Conservation (phyloP, 2,888 invertebrate species). For the Amiota mariae region DNA sequence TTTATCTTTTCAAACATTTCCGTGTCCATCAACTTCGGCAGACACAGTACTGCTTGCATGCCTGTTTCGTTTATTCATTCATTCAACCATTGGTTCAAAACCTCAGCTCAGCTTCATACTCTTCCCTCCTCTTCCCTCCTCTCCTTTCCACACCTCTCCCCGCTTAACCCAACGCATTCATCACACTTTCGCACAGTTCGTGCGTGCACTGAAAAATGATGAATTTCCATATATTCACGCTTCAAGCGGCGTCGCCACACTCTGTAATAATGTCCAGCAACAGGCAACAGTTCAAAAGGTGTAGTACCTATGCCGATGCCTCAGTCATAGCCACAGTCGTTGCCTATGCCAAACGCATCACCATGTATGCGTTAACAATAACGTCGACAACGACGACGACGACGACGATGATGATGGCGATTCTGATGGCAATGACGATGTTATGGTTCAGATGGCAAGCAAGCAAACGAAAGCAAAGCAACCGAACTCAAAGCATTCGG, state of each 20-base stretch:
- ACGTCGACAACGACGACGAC: neutral
- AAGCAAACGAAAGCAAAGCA: conserved; percentile 1
- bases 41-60: too few species aligned
- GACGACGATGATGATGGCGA: conserved; percentile 32
- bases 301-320: conserved; percentile 31
- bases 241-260: conserved; percentile 38
- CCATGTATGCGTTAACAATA: too few species aligned
- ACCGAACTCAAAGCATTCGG: neutral
- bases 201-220: conserved; percentile 56
- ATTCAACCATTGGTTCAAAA: too few species aligned
- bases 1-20: too few species aligned
- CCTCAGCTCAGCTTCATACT: too few species aligned
- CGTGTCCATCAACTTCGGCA: too few species aligned
- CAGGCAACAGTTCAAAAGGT: conserved; percentile 58
- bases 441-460: conserved; percentile 50
- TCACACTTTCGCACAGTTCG: neutral
- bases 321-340: neutral
- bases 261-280: conserved; percentile 35
- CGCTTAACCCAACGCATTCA: too few species aligned
- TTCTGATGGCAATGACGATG: conserved; percentile 45
- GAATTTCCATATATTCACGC: conserved; percentile 68
- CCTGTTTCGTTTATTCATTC: too few species aligned
- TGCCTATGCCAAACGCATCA: too few species aligned
- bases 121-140: too few species aligned
- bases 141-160: too few species aligned